A percentile compares a stretch with the other conserved stretches of the same genome.
phyloP scores from a whole-genome alignment of 1,140 invertebrate species.

The Leptonema lineaticorne region DNA sequence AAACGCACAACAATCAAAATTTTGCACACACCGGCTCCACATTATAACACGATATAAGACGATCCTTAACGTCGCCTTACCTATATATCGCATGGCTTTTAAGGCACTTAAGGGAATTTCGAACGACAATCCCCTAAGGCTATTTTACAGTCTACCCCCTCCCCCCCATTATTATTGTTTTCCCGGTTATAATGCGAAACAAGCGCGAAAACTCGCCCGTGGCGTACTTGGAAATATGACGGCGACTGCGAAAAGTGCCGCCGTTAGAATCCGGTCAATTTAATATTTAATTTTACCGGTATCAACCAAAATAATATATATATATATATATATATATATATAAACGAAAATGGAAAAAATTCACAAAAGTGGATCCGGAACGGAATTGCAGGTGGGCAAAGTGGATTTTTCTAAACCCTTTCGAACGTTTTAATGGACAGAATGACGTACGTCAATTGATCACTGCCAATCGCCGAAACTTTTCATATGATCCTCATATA shows the following conservation, averaged over 20 bases:
- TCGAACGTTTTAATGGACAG: background rate
- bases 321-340: background rate
- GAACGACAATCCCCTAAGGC: slow-evolving; percentile 4
- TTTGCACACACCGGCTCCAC: too few species aligned
- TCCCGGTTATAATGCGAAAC: slow-evolving; percentile 3
- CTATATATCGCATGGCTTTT: background rate
- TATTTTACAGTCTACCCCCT: slow-evolving; percentile 11
- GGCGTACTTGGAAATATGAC: background rate
- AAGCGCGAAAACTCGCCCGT: background rate
- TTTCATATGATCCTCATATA: background rate
- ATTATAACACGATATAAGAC: too few species aligned
- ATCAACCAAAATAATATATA: background rate
- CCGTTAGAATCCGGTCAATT: background rate
- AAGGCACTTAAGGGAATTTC: slow-evolving; percentile 12
- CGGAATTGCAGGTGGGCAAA: slow-evolving; percentile 12
- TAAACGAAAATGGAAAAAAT: background rate
- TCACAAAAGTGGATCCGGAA: background rate
- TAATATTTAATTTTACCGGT: background rate
- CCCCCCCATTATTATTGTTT: slow-evolving; percentile 3
- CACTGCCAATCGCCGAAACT: background rate
- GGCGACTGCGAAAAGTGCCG: too few species aligned
- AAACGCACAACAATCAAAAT: too few species aligned
- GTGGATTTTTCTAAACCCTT: background rate
- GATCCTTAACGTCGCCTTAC: background rate
- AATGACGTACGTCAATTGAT: slow-evolving; percentile 11